A percentile compares a stretch with the other conserved stretches of the same genome.
Conservation (phyloP, 2,797 vertebrate species). For the Esox masquinongy region DNA sequence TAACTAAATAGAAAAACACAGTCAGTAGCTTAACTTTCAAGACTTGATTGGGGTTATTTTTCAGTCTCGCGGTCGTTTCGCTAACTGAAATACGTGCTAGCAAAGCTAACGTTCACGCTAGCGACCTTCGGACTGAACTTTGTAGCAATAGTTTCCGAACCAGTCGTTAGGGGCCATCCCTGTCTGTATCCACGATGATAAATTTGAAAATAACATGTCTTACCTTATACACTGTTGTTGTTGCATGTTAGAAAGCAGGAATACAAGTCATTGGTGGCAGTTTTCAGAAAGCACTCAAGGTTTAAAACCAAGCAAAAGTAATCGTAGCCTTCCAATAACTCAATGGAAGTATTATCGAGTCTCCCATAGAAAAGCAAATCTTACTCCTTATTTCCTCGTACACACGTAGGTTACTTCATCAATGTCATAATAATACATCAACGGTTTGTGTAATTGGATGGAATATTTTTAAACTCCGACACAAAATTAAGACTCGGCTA, state of each 20-base stretch:
- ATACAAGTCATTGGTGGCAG: not conserved
- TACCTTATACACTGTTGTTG: constrained; percentile 12
- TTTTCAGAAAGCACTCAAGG: not conserved
- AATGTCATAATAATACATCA: not conserved
- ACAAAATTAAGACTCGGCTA: constrained; percentile 13
- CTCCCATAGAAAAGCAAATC: not conserved
- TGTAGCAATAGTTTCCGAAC: not conserved
- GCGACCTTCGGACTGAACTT: constrained; percentile 15
- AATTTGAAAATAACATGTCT: not conserved
- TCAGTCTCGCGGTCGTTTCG: not conserved
- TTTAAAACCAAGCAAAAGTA: constrained; percentile 11
- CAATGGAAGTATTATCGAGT: no score
- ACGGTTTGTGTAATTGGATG: not conserved
- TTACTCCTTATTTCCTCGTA: not conserved
- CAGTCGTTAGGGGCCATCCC: not conserved
- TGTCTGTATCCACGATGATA: not conserved
- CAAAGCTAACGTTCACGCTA: constrained; percentile 1
- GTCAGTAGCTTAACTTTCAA: not conserved
- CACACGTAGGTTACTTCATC: not conserved
- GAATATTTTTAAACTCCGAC: not conserved
- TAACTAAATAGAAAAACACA: not conserved
- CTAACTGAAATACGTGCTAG: not conserved
- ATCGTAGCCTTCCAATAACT: not conserved
- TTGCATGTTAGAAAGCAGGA: not conserved
- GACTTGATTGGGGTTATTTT: not conserved